A percentile compares a stretch with the other conserved stretches of the same genome.
phyloP scores from a whole-genome alignment of 37 sponge, comb jelly and placozoan genomes.

The Ianthella basta region DNA sequence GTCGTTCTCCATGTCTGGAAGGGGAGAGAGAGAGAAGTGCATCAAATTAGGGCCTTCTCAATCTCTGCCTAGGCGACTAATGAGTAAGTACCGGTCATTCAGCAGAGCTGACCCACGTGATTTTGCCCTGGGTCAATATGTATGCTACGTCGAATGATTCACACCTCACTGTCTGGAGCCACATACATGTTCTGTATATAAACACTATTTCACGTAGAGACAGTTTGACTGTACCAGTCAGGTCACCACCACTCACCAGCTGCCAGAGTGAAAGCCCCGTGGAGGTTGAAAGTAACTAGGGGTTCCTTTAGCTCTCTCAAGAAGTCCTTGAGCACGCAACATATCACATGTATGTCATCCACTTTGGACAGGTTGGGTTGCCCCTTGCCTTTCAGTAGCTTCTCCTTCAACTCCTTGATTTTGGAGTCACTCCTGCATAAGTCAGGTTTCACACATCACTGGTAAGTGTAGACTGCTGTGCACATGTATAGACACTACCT shows the following conservation, averaged over 20 bases:
- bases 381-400: constrained; percentile 73
- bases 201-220: no score
- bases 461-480: neutral
- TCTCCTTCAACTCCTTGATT: constrained; percentile 87
- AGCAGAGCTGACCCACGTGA: no score
- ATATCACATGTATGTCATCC: constrained; percentile 86
- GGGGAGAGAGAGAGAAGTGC: neutral
- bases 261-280: constrained; percentile 70
- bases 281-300: constrained; percentile 75
- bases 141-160: no score
- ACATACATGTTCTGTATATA: no score
- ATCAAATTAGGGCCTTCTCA: neutral
- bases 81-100: no score
- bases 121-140: no score
- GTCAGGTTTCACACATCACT: neutral
- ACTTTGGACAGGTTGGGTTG: constrained; percentile 73
- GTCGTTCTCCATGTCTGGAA: constrained; percentile 59
- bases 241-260: no score
- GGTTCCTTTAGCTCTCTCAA: constrained; percentile 82
- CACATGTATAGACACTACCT: no score
- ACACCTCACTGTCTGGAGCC: no score
- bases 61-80: no score
- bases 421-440: constrained; percentile 57
- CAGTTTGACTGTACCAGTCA: no score
- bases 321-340: constrained; percentile 90